Conservation (phyloP, 92 coral and sea anemone species). For the Galaxea fascicularis region DNA sequence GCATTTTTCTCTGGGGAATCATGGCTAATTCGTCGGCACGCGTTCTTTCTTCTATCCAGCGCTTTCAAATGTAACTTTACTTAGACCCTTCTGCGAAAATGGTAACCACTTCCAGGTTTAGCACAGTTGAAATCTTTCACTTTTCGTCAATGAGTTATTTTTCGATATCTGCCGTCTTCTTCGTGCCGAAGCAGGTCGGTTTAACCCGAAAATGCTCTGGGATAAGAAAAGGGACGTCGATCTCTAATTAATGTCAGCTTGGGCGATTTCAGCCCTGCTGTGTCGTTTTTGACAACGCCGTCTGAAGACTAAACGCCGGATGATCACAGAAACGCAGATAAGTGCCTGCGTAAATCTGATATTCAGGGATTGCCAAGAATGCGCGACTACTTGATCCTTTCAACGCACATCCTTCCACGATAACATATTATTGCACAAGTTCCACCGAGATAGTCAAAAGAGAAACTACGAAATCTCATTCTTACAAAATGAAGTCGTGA, state of each 20-base stretch:
- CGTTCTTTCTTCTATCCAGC: neutral
- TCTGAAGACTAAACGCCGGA: neutral
- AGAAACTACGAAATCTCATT: neutral
- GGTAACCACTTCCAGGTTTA: neutral
- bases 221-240: neutral
- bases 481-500: neutral
- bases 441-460: neutral
- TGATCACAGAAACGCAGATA: neutral
- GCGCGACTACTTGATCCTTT: constrained; percentile 9
- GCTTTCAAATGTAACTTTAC: constrained; percentile 3
- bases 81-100: neutral
- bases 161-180: neutral
- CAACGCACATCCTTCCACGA: constrained; percentile 9
- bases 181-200: neutral
- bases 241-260: neutral
- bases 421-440: neutral
- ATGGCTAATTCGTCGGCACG: neutral
- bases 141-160: too few relatives aligned
- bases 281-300: neutral
- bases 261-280: neutral
- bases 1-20: constrained; percentile 37
- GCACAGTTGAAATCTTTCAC: too few relatives aligned
- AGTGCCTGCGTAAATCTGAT: neutral
- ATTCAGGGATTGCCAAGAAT: constrained; percentile 16
- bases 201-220: neutral